Evolutionary conservation across 2,888 invertebrate species (phyloP), one percentile per base, ranked within the genome.

Genomic region (Phaonia tiefii): DNA sequence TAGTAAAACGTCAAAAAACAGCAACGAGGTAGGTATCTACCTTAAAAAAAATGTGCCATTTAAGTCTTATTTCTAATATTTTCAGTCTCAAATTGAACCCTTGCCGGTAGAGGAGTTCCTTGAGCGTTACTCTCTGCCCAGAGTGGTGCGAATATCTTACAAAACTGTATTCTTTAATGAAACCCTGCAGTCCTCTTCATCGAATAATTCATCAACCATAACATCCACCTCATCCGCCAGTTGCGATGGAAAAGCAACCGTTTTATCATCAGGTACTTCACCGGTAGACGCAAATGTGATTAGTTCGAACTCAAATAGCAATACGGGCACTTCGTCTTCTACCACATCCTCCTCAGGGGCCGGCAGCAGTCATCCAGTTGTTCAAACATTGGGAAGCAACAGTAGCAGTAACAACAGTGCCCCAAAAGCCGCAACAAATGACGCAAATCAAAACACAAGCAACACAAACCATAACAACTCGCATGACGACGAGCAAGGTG

Each of bases 1-100:
- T 84, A 91, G 91, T 83, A 91, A 91, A 86, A 86, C 88, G 66
- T 91, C 91, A 31, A 90, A 90, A 82, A 87, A 87, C 82, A 90
- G 90, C 84, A 90, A 88, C 79, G 90, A 90, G 85, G 91, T 91
- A 84, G 86, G 87, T 84, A 25, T 54, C 20, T 1, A 17, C 13
- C 26, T 44, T 13, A 10, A 71, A 54, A 60, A 4, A 4, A 25
- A 49, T 31, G 31, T 3, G 8, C 3, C 8, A 8, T 31, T 31
- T 8, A 5, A 31, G 8, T 56, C 2, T 0, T 42, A 15, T 8
- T n/a, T 60, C 15, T 60, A 5, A 63, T 70, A 44, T 49, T 84
- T 84, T 2, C 75, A 89, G 88, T 88, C 87, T 3, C 87, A 88
- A 80, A 85, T 88, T 69, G 91, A 91, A 77, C 89, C 90, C 2